These are phyloP conservation scores for Tapera naevia DNA, from an alignment of 2,797 vertebrate genomes.

Conservation along the genomic window DNA sequence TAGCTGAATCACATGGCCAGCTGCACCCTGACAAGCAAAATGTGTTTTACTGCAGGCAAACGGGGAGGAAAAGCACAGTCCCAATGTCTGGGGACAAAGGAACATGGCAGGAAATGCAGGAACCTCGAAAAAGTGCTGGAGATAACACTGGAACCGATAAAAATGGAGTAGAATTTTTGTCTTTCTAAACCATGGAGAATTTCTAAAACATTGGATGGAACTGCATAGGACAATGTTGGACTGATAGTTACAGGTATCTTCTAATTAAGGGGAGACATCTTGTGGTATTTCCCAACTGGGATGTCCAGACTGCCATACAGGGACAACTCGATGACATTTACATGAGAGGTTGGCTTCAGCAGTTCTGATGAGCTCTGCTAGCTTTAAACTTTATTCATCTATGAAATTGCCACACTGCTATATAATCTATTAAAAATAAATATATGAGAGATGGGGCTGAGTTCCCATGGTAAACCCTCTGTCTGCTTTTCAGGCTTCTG, in stretches of 20 bases:
- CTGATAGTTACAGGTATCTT: not conserved
- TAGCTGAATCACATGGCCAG: not conserved
- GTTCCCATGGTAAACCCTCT: constrained; percentile 41
- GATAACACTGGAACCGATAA: not conserved
- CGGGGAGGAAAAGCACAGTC: not conserved
- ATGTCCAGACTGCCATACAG: accelerated
- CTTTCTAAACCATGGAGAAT: not conserved
- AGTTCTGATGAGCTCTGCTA: not conserved
- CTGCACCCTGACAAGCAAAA: constrained; percentile 2
- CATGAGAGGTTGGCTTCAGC: not conserved
- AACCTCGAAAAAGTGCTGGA: not conserved
- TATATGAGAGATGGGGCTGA: constrained; percentile 33
- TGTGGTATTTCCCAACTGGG: not conserved
- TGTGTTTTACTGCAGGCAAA: not conserved
- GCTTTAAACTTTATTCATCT: not conserved
- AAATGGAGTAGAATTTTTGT: not conserved
- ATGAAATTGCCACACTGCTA: constrained; percentile 63
- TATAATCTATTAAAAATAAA: constrained; percentile 47
- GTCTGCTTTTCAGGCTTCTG: constrained; percentile 48
- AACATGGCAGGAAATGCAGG: not conserved
- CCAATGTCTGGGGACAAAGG: not conserved
- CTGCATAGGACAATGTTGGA: not conserved
- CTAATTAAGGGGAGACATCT: not conserved
- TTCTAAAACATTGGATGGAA: not conserved
- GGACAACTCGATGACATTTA: not conserved